Percentiles rank a stretch among this genome's conserved stretches.
Evolutionary conservation across 2,888 invertebrate species (phyloP).

Genomic region (Lycaena phlaeas): DNA sequence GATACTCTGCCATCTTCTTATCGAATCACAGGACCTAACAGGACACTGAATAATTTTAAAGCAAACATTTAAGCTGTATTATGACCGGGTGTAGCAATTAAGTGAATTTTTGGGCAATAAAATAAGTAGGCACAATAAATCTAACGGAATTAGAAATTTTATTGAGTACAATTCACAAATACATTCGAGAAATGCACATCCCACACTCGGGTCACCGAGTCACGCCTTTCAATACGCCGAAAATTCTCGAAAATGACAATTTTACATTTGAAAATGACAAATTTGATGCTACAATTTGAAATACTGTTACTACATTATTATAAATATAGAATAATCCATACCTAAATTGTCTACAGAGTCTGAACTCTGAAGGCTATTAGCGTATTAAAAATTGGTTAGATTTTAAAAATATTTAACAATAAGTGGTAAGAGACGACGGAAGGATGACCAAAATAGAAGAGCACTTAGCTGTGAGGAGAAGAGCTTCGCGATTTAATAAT

Average conservation of each 20-base stretch:
- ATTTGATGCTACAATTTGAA: slow-evolving; percentile 63
- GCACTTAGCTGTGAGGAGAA: slow-evolving; percentile 31
- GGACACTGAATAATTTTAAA: too few relatives aligned
- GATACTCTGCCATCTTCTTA: too few relatives aligned
- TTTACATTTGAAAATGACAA: slow-evolving; percentile 57
- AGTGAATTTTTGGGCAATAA: too few relatives aligned
- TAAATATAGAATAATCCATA: slow-evolving; percentile 23
- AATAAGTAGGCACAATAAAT: slow-evolving; percentile 25
- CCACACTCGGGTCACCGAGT: slow-evolving; percentile 28
- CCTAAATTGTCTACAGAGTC: slow-evolving; percentile 19
- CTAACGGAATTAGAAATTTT: slow-evolving; percentile 72
- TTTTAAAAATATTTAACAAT: slow-evolving; percentile 33
- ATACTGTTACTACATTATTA: slow-evolving; percentile 56
- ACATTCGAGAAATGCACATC: slow-evolving; percentile 47
- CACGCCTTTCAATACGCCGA: slow-evolving; percentile 27
- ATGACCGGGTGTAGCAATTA: too few relatives aligned
- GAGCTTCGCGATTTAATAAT: background rate
- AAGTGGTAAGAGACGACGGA: slow-evolving; percentile 41
- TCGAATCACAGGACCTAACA: too few relatives aligned
- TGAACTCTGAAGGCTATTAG: slow-evolving; percentile 19
- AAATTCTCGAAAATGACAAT: slow-evolving; percentile 42
- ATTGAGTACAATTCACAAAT: slow-evolving; percentile 67
- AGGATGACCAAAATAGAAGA: slow-evolving; percentile 33
- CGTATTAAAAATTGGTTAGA: slow-evolving; percentile 38
- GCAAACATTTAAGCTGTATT: too few relatives aligned